These are phyloP conservation scores for Pedicia rivosa DNA, from an alignment of 2,888 invertebrate species.

Conservation along the genomic window DNA sequence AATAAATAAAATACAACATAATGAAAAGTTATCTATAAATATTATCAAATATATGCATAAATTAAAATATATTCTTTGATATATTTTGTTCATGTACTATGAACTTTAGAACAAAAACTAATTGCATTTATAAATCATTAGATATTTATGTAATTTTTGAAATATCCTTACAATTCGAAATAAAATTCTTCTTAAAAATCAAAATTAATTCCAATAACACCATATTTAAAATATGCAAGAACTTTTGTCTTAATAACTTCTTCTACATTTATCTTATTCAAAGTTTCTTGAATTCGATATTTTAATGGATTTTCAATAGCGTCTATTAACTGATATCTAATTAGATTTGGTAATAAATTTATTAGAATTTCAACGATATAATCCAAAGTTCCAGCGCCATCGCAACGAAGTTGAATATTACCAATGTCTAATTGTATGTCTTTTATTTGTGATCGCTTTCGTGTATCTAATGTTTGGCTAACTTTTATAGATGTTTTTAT, in stretches of 20 bases:
- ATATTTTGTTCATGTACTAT: no score
- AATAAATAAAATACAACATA: no score
- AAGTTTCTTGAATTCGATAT: slow-evolving; percentile 46
- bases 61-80: no score
- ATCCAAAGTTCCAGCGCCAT: slow-evolving; percentile 77
- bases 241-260: slow-evolving; percentile 51
- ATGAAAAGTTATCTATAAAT: no score
- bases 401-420: slow-evolving; percentile 60
- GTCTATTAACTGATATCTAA: slow-evolving; percentile 77
- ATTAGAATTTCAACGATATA: slow-evolving; percentile 64
- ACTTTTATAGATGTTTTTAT: slow-evolving; percentile 49
- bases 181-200: no score
- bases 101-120: no score
- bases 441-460: slow-evolving; percentile 51
- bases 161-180: no score
- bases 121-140: no score
- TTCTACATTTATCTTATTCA: slow-evolving; percentile 60
- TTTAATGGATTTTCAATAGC: slow-evolving; percentile 64
- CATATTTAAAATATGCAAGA: no score
- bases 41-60: no score
- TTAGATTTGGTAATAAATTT: slow-evolving; percentile 68
- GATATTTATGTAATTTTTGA: no score
- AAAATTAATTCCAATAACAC: no score
- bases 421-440: slow-evolving; percentile 65
- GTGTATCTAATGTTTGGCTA: slow-evolving; percentile 62